phyloP scores from a whole-genome alignment of 2,888 invertebrate genomes.

The Ophion costatus region DNA sequence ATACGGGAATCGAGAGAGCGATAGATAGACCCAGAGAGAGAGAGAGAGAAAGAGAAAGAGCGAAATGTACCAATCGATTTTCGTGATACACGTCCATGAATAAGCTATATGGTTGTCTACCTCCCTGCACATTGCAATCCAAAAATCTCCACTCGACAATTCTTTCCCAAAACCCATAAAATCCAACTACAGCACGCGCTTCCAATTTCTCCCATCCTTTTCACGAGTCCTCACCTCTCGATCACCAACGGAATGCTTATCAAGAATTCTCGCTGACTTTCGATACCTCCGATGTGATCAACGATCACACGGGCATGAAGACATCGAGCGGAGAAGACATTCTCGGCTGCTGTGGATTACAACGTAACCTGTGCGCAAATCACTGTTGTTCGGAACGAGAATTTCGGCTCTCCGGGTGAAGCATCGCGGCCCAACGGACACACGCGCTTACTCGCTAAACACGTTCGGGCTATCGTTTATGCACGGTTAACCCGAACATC shows the following conservation, averaged over 20 bases:
- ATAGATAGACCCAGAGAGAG: conserved; percentile 13
- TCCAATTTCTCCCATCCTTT: neutral
- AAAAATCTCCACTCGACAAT: conserved; percentile 3
- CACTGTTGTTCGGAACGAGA: conserved; percentile 19
- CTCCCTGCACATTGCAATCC: conserved; percentile 26
- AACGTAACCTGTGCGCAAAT: conserved; percentile 17
- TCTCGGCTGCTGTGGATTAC: conserved; percentile 21
- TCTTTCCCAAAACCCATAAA: neutral
- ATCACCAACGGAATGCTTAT: neutral
- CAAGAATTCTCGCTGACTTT: conserved; percentile 4
- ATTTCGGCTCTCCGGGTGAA: conserved; percentile 26
- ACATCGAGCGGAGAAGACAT: conserved; percentile 34
- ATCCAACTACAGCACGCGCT: neutral
- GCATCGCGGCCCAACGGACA: conserved; percentile 28
- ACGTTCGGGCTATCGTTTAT: conserved; percentile 64
- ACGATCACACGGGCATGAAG: conserved; percentile 72
- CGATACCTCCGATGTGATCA: conserved; percentile 70
- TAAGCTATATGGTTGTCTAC: conserved; percentile 38
- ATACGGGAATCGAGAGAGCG: conserved; percentile 54
- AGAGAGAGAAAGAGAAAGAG: conserved; percentile 3
- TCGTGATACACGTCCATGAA: conserved; percentile 31
- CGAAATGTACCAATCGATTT: conserved; percentile 53
- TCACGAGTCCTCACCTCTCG: neutral
- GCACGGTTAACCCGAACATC: conserved; percentile 66
- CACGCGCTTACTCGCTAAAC: conserved; percentile 59